A percentile compares a stretch with the other conserved stretches of the same genome.
Evolutionary conservation across 2,888 invertebrate genomes (phyloP).

Genomic region (Anagyrus pseudococci): DNA sequence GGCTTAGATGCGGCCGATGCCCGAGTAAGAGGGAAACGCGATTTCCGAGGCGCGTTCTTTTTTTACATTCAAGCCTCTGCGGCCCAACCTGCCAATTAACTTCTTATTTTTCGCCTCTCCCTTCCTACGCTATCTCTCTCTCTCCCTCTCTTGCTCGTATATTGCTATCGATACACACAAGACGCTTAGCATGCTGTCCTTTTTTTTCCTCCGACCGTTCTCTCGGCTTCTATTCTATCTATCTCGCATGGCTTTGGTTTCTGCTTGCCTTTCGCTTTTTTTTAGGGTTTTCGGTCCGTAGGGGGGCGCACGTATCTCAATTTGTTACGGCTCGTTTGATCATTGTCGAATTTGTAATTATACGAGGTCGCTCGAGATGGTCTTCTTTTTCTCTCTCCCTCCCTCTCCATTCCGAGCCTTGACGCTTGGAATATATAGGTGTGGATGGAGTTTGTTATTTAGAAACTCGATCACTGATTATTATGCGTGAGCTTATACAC

Average conservation of each 20-base stretch:
- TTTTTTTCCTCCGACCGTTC: too few relatives aligned
- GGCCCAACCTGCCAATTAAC: constrained; percentile 37
- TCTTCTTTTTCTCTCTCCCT: not conserved
- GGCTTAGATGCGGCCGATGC: constrained; percentile 1
- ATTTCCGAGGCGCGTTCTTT: constrained; percentile 23
- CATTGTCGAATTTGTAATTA: constrained; percentile 23
- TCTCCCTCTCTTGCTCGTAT: not conserved
- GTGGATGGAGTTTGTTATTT: constrained; percentile 4
- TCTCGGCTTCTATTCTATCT: too few relatives aligned
- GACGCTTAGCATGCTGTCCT: not conserved
- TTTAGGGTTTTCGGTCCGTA: constrained; percentile 6
- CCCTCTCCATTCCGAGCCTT: not conserved
- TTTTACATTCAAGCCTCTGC: constrained; percentile 36
- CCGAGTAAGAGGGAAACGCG: constrained; percentile 33
- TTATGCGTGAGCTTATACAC: not conserved
- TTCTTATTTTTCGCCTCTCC: constrained; percentile 31
- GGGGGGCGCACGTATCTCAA: constrained; percentile 2
- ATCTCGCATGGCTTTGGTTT: too few relatives aligned
- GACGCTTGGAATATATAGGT: constrained; percentile 2
- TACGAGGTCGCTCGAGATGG: not conserved
- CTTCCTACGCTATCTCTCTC: not conserved
- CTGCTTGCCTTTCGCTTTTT: not conserved
- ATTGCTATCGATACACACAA: not conserved
- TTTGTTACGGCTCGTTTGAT: constrained; percentile 23
- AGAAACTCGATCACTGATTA: constrained; percentile 14